Percentiles rank a stretch among this genome's conserved stretches.
Evolutionary conservation across 2,888 invertebrate species (phyloP).

Genomic region (Hirtodrosophila duncani): DNA sequence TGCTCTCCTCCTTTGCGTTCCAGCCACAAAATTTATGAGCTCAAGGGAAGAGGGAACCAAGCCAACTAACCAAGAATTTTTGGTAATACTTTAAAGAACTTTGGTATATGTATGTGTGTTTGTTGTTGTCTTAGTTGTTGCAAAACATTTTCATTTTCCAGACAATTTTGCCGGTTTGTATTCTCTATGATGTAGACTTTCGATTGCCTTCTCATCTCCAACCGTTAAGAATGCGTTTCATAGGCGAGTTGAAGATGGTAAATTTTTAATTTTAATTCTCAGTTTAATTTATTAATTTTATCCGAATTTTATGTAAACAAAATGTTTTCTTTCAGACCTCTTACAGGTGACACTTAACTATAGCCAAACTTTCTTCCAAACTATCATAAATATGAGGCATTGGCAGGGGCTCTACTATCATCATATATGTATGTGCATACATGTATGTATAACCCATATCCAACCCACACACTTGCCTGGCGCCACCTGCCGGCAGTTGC

Average conservation of each 20-base stretch:
- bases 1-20: not conserved
- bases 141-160: slow-evolving; percentile 11
- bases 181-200: not conserved
- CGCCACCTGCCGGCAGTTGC: slow-evolving; percentile 60
- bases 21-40: too few species aligned
- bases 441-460: too few species aligned
- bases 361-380: too few species aligned
- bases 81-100: slow-evolving; percentile 29
- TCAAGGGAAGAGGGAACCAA: too few species aligned
- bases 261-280: slow-evolving; percentile 1
- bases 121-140: slow-evolving; percentile 4
- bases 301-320: too few species aligned
- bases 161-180: not conserved
- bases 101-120: slow-evolving; percentile 22
- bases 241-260: too few species aligned
- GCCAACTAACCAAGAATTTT: slow-evolving; percentile 15
- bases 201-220: not conserved
- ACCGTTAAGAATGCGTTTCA: too few species aligned
- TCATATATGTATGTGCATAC: too few species aligned
- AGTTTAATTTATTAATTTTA: too few species aligned
- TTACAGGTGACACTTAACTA: too few species aligned
- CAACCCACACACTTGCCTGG: slow-evolving; percentile 12
- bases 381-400: too few species aligned
- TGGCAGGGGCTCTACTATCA: slow-evolving; percentile 2
- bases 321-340: too few species aligned